phyloP scores from a whole-genome alignment of 1,140 invertebrate species.

The Drosophila murphyi region DNA sequence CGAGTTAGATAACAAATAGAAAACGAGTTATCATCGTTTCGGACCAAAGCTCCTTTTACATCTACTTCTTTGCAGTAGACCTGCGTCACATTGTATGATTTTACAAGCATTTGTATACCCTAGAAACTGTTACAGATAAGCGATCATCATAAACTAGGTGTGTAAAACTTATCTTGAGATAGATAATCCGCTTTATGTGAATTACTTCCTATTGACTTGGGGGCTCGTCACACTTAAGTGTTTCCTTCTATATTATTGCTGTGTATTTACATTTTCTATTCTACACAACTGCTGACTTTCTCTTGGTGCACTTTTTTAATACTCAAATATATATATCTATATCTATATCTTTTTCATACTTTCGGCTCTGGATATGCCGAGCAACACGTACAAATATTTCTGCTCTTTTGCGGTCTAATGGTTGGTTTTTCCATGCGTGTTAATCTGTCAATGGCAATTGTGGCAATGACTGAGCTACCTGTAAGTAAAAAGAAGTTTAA shows the following conservation, averaged over 20 bases:
- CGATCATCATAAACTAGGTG: background rate
- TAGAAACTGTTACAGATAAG: too few relatives aligned
- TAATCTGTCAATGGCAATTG: constrained; percentile 88
- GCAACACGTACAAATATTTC: constrained; percentile 87
- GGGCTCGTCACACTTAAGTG: background rate
- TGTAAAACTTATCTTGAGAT: background rate
- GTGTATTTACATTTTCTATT: too few relatives aligned
- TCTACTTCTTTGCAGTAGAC: background rate
- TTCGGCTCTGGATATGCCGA: constrained; percentile 85
- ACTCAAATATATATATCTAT: background rate
- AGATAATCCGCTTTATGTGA: background rate
- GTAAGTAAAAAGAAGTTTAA: constrained; percentile 59
- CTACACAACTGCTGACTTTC: too few relatives aligned
- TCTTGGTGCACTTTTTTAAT: too few relatives aligned
- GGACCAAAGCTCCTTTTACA: background rate
- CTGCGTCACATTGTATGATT: too few relatives aligned
- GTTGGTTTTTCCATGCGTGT: constrained; percentile 88
- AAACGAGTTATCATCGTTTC: background rate
- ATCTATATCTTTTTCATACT: constrained; percentile 14
- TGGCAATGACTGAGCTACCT: constrained; percentile 77
- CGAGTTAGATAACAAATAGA: background rate
- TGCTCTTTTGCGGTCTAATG: constrained; percentile 87
- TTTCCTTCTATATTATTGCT: background rate
- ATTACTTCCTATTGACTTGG: background rate
- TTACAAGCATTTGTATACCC: too few relatives aligned